Percentiles rank a stretch among this genome's conserved stretches.
Conservation (phyloP, 2,113 vertebrate genomes). For the Chascanopsetta lugubris region DNA sequence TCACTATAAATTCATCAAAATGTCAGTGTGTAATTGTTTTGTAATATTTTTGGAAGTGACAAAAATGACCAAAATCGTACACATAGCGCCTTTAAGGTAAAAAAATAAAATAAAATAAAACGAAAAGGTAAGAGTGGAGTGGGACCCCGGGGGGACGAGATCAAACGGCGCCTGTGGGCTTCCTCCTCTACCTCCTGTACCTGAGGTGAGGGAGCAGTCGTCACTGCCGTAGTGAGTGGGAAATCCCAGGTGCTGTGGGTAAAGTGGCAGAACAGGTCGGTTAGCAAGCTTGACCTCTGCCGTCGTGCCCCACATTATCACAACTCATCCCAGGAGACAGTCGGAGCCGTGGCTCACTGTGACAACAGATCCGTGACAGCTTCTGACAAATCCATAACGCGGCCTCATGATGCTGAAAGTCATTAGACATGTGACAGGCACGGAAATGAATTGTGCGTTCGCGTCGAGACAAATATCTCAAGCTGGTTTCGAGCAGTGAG, state of each 20-base stretch:
- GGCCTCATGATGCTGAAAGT: background rate
- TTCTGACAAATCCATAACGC: background rate
- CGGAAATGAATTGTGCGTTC: background rate
- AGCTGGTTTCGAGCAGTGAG: background rate
- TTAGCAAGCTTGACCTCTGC: conserved; percentile 62
- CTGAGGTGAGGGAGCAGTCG: conserved; percentile 37
- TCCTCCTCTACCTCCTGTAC: conserved; percentile 30
- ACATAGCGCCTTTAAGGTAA: conserved; percentile 41
- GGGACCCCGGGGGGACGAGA: conserved; percentile 5
- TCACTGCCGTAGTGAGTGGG: conserved; percentile 48
- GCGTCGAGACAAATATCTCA: background rate
- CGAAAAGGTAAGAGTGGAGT: conserved; percentile 11
- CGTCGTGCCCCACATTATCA: conserved; percentile 46
- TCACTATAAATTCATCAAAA: too few species aligned
- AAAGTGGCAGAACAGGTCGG: conserved; percentile 75
- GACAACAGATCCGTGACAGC: conserved; percentile 6
- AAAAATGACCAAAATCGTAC: too few species aligned
- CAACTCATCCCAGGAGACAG: conserved; percentile 13
- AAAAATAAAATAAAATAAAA: too few species aligned
- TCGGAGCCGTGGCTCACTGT: conserved; percentile 14
- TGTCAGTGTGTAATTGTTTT: too few species aligned
- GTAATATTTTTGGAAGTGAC: too few species aligned
- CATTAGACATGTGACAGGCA: conserved; percentile 6
- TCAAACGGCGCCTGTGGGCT: conserved; percentile 44
- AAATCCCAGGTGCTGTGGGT: conserved; percentile 47